phyloP scores from a whole-genome alignment of 2,888 invertebrate species.

The Anorthoa munda region DNA sequence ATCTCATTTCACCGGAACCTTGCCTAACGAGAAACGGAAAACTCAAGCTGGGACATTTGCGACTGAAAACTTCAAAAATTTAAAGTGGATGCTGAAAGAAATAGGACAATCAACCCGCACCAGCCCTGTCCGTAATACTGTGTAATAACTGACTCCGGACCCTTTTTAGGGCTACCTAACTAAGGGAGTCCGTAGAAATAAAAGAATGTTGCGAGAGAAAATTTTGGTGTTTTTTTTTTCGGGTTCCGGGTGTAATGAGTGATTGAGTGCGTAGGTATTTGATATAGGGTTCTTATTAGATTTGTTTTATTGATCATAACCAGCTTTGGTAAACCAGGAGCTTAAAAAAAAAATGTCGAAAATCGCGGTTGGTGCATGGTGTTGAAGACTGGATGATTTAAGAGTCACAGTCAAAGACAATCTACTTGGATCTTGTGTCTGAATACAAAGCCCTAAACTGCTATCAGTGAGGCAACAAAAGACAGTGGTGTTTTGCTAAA shows the following conservation, averaged over 20 bases:
- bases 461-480: not conserved
- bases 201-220: constrained; percentile 44
- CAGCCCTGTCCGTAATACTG: constrained; percentile 51
- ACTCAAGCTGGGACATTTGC: constrained; percentile 32
- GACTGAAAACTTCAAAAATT: constrained; percentile 59
- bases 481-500: not conserved
- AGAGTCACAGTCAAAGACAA: too few relatives aligned
- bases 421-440: too few relatives aligned
- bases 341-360: not conserved
- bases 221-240: constrained; percentile 31
- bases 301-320: not conserved
- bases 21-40: constrained; percentile 40
- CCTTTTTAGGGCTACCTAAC: constrained; percentile 60
- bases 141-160: constrained; percentile 59
- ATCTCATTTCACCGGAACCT: constrained; percentile 47
- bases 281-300: not conserved
- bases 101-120: constrained; percentile 55
- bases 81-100: constrained; percentile 49
- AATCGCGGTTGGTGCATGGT: not conserved
- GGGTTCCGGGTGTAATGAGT: constrained; percentile 22
- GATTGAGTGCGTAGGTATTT: constrained; percentile 17
- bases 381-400: not conserved
- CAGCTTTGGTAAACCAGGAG: not conserved
- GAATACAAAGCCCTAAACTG: not conserved
- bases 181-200: constrained; percentile 48